A percentile compares a stretch with the other conserved stretches of the same genome.
phyloP scores from a whole-genome alignment of 2,888 invertebrate species.

The Eretmocerus hayati region DNA sequence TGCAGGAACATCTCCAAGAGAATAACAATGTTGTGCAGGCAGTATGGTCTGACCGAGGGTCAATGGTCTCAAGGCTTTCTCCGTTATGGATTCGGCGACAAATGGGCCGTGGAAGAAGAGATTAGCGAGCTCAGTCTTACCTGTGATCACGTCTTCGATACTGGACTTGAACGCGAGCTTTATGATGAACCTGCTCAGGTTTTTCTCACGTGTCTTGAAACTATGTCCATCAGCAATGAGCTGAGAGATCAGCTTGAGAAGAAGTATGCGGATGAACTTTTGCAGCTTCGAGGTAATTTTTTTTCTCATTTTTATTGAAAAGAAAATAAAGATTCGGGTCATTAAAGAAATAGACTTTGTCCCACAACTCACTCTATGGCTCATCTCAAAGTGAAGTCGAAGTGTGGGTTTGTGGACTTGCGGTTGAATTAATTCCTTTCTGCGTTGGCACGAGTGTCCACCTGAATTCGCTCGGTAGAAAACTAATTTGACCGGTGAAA shows the following conservation, averaged over 20 bases:
- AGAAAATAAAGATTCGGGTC: background rate
- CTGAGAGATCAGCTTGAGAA: slow-evolving; percentile 8
- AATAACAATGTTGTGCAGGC: background rate
- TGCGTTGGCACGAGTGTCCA: too few relatives aligned
- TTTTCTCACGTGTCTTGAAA: slow-evolving; percentile 5
- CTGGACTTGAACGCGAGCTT: background rate
- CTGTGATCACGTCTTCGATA: slow-evolving; percentile 9
- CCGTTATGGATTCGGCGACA: slow-evolving; percentile 5
- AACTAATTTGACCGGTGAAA: too few relatives aligned
- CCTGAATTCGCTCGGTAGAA: too few relatives aligned
- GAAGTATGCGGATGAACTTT: slow-evolving; percentile 5
- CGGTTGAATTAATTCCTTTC: too few relatives aligned
- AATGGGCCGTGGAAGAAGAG: slow-evolving; percentile 10
- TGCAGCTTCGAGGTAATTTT: background rate
- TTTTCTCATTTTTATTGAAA: background rate
- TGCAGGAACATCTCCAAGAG: slow-evolving; percentile 1
- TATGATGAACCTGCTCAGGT: background rate
- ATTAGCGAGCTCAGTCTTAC: slow-evolving; percentile 2
- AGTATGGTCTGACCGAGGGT: slow-evolving; percentile 7
- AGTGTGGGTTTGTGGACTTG: too few relatives aligned
- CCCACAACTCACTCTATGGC: too few relatives aligned
- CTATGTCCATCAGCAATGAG: background rate
- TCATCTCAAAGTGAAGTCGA: too few relatives aligned
- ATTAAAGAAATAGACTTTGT: too few relatives aligned
- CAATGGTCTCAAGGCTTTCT: slow-evolving; percentile 10